Conservation (phyloP, 2,888 invertebrate genomes). For the Saturnia japonica region DNA sequence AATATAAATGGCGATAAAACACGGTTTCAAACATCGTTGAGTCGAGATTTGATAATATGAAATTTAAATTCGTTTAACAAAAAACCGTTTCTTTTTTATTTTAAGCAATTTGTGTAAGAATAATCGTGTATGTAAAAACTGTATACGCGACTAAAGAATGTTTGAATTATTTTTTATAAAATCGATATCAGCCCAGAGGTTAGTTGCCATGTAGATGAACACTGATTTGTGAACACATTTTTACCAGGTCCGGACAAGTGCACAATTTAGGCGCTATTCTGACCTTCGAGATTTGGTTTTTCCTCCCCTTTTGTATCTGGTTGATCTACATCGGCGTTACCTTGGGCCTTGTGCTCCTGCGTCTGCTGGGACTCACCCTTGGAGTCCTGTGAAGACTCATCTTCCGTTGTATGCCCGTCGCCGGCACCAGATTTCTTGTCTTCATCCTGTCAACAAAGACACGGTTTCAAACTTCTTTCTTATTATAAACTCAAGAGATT, state of each 20-base stretch:
- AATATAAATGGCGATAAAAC: background rate
- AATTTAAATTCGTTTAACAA: background rate
- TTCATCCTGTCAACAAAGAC: constrained; percentile 64
- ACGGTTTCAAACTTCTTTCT: no score
- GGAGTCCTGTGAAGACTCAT: constrained; percentile 80
- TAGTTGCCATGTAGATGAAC: constrained; percentile 75
- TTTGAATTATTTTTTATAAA: background rate
- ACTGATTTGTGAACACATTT: constrained; percentile 45
- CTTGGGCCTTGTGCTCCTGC: constrained; percentile 53
- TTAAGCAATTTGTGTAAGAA: background rate
- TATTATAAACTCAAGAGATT: no score
- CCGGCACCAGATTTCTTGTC: constrained; percentile 77
- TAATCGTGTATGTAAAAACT: background rate
- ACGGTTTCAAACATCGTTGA: constrained; percentile 6
- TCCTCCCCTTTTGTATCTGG: constrained; percentile 49
- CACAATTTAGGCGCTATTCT: constrained; percentile 37
- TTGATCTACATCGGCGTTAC: constrained; percentile 75
- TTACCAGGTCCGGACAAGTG: constrained; percentile 28
- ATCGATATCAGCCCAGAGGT: constrained; percentile 38
- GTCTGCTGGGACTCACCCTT: constrained; percentile 70
- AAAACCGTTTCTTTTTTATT: background rate
- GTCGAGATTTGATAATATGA: constrained; percentile 2
- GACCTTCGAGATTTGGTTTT: constrained; percentile 51
- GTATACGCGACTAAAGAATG: constrained; percentile 7
- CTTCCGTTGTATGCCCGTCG: constrained; percentile 77